Evolutionary conservation across 2,888 invertebrate genomes (phyloP).

Genomic region (Pollenia griseotomentosa): DNA sequence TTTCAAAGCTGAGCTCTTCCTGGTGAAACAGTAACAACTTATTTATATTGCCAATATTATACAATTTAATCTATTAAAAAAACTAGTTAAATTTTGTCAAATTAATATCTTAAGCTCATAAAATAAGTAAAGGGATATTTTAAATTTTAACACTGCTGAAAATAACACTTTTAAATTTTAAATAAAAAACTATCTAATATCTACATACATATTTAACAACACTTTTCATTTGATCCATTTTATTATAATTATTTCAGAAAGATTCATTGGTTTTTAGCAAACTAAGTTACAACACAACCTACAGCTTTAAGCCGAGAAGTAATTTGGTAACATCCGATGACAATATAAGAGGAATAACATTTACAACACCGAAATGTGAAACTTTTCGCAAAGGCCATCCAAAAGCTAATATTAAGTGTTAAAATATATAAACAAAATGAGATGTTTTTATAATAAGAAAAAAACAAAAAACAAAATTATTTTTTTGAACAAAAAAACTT

Average conservation of each 20-base stretch:
- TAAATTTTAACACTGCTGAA: no score
- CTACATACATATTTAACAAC: no score
- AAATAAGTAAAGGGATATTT: no score
- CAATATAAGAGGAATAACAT: constrained; percentile 76
- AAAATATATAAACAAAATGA: constrained; percentile 77
- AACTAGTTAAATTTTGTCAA: no score
- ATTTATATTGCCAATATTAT: no score
- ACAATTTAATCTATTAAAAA: no score
- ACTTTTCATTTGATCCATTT: neutral
- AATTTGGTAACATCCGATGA: constrained; percentile 75
- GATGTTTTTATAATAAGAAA: constrained; percentile 52
- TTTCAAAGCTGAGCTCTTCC: no score
- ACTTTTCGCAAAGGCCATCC: constrained; percentile 81
- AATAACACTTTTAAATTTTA: no score
- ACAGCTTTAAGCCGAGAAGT: constrained; percentile 75
- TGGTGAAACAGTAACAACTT: no score
- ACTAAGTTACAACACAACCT: constrained; percentile 82
- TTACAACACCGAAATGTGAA: constrained; percentile 83
- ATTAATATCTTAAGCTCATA: no score
- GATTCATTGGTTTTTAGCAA: constrained; percentile 83
- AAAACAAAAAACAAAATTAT: constrained; percentile 38
- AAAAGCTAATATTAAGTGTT: constrained; percentile 82
- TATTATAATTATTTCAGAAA: constrained; percentile 77
- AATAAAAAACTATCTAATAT: no score
- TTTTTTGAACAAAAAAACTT: constrained; percentile 34